These are phyloP conservation scores for Zaprionus obscuricornis DNA, from an alignment of 2,888 invertebrate species.

Conservation along the genomic window DNA sequence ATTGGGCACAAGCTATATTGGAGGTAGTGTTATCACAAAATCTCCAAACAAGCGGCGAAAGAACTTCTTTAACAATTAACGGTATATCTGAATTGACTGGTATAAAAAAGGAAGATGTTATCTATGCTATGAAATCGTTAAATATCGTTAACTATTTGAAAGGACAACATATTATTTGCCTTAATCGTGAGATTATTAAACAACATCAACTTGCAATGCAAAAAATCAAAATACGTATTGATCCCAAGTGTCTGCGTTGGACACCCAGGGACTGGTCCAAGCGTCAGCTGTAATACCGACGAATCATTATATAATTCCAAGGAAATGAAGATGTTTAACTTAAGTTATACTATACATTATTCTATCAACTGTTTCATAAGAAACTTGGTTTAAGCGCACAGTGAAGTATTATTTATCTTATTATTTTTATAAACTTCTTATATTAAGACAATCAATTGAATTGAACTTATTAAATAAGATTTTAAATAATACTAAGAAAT, in stretches of 20 bases:
- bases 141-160: conserved; percentile 99
- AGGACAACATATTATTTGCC: conserved; percentile 98
- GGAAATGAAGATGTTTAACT: no score
- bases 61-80: conserved; percentile 96
- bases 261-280: conserved; percentile 99
- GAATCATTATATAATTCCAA: no score
- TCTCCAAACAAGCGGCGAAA: conserved; percentile 93
- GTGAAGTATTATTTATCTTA: no score
- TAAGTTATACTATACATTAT: no score
- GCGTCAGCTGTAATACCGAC: conserved; percentile 91
- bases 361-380: no score
- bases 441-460: no score
- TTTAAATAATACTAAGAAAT: no score
- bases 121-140: conserved; percentile 97
- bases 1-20: conserved; percentile 98
- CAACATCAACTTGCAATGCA: conserved; percentile 94
- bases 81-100: conserved; percentile 99
- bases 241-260: conserved; percentile 98
- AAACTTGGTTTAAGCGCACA: no score
- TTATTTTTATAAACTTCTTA: no score
- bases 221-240: conserved; percentile 94
- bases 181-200: conserved; percentile 93
- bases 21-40: conserved; percentile 95
- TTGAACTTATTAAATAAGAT: no score
- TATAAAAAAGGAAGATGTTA: conserved; percentile 99